Conservation (phyloP, 37 sponge, comb jelly and placozoan species). For the Ianthella basta region DNA sequence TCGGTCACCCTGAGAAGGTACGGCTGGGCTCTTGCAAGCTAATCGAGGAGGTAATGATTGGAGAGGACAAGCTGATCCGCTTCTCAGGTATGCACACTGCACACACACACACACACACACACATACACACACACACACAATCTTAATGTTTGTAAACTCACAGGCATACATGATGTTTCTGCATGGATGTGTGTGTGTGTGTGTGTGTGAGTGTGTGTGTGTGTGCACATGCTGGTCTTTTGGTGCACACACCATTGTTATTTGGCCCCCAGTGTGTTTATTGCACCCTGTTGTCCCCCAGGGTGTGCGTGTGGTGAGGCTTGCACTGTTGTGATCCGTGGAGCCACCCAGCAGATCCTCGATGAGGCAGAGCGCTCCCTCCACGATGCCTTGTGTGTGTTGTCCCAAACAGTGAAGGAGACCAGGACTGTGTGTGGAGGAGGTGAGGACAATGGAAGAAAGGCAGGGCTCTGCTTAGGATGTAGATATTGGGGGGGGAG, state of each 20-base stretch:
- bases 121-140: too few relatives aligned
- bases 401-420: constrained; percentile 96
- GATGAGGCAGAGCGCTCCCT: constrained; percentile 98
- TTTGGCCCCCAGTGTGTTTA: too few relatives aligned
- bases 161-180: not conserved
- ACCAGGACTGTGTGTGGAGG: constrained; percentile 93
- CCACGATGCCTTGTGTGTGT: constrained; percentile 97
- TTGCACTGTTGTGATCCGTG: constrained; percentile 94
- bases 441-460: constrained; percentile 52
- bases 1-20: constrained; percentile 92
- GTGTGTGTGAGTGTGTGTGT: constrained; percentile 35
- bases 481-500: too few relatives aligned
- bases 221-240: constrained; percentile 16
- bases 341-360: constrained; percentile 98
- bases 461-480: not conserved
- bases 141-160: not conserved
- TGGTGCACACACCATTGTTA: too few relatives aligned
- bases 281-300: not conserved
- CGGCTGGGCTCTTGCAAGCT: constrained; percentile 91
- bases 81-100: constrained; percentile 25
- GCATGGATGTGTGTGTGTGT: constrained; percentile 3
- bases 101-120: too few relatives aligned
- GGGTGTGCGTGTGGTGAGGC: constrained; percentile 93
- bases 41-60: constrained; percentile 98
- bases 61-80: constrained; percentile 91